Conservation (phyloP, 2,797 vertebrate genomes). For the Leucoraja ocellata region DNA sequence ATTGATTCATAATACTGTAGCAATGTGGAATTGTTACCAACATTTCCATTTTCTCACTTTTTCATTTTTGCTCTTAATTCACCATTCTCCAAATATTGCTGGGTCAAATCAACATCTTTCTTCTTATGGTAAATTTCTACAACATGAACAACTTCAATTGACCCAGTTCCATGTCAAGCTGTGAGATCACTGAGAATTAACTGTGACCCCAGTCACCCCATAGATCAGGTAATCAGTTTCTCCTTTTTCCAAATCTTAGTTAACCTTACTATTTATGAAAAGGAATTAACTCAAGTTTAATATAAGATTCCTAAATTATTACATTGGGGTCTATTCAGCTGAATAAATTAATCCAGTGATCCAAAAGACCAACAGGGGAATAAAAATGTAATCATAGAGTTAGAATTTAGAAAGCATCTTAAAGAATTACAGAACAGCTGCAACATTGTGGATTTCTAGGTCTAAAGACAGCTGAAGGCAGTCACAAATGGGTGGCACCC, state of each 20-base stretch:
- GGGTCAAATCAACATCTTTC: neutral
- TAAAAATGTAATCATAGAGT: no score
- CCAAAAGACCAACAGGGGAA: no score
- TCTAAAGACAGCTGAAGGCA: no score
- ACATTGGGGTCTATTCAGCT: neutral
- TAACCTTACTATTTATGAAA: no score
- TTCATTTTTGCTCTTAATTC: neutral
- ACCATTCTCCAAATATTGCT: neutral
- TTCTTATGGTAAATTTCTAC: neutral
- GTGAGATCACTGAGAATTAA: no score
- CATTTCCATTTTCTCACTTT: neutral
- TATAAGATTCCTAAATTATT: neutral
- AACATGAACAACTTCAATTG: neutral
- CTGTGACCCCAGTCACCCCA: no score
- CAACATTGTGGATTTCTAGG: no score
- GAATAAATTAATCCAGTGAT: neutral
- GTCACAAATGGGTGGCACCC: no score
- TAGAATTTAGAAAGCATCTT: neutral
- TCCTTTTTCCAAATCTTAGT: no score
- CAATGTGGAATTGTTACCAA: neutral
- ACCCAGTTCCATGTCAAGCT: neutral
- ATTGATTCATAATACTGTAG: neutral
- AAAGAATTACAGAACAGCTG: no score
- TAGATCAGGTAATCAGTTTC: no score
- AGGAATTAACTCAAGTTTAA: neutral